phyloP scores from a whole-genome alignment of 2,797 vertebrate genomes.

The Pseudochirops corinnae region DNA sequence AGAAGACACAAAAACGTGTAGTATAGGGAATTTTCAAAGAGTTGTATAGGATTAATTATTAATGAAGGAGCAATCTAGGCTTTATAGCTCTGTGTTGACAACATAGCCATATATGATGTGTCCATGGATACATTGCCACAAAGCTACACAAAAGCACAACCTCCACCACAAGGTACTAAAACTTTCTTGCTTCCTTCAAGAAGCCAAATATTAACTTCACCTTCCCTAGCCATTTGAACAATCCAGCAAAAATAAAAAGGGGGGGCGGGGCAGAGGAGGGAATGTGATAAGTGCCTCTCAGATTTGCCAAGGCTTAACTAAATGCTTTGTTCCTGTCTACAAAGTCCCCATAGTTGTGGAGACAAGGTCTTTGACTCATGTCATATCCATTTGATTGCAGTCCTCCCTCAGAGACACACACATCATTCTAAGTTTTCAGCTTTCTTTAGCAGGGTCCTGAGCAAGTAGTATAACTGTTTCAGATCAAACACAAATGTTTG shows the following conservation, averaged over 20 bases:
- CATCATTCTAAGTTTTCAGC: background rate
- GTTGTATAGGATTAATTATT: background rate
- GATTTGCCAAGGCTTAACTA: background rate
- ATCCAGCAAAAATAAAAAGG: background rate
- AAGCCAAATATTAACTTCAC: background rate
- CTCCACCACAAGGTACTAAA: too few relatives aligned
- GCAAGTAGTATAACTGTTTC: background rate
- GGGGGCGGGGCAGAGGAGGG: too few relatives aligned
- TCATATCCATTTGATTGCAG: background rate
- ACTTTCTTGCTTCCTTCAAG: background rate
- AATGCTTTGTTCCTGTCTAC: conserved; percentile 43
- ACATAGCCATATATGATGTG: background rate
- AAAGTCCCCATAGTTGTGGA: conserved; percentile 30
- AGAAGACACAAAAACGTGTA: background rate
- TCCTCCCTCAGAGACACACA: conserved; percentile 10
- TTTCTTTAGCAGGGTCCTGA: background rate
- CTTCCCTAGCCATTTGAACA: background rate
- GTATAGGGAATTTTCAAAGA: background rate
- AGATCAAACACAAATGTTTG: conserved; percentile 32
- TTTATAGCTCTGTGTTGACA: background rate
- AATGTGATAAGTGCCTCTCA: too few relatives aligned
- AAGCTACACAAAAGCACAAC: background rate
- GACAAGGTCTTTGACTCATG: conserved; percentile 2
- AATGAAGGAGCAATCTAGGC: background rate
- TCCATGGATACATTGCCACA: background rate